Evolutionary conservation across 2,888 invertebrate species (phyloP).

Genomic region (Oligia fasciuncula): DNA sequence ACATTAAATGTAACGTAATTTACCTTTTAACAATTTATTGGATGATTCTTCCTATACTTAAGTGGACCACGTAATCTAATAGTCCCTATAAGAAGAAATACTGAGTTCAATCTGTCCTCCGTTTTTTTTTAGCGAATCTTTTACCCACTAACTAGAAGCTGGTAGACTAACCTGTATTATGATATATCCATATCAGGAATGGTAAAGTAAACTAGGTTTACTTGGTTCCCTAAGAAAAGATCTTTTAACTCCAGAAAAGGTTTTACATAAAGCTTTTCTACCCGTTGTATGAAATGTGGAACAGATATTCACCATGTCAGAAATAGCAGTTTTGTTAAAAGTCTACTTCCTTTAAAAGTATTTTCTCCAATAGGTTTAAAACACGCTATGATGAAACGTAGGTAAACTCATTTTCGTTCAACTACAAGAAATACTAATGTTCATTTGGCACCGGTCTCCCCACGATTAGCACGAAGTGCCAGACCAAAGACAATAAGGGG

Average conservation of each 20-base stretch:
- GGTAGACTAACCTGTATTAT: neutral
- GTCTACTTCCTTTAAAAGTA: neutral
- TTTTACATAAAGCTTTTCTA: neutral
- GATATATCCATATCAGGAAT: neutral
- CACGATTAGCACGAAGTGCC: slow-evolving; percentile 43
- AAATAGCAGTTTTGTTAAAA: neutral
- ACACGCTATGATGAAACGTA: slow-evolving; percentile 17
- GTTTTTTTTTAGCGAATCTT: slow-evolving; percentile 3
- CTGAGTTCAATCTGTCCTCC: slow-evolving; percentile 7
- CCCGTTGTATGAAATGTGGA: neutral
- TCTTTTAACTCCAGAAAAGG: neutral
- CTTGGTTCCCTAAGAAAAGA: neutral
- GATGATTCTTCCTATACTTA: slow-evolving; percentile 15
- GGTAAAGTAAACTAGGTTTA: too few relatives aligned
- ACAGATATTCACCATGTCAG: neutral
- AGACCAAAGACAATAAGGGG: slow-evolving; percentile 34
- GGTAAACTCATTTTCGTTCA: slow-evolving; percentile 7
- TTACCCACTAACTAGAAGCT: neutral
- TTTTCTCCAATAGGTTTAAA: slow-evolving; percentile 9
- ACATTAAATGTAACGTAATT: neutral
- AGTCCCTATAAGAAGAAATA: neutral
- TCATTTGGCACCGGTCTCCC: slow-evolving; percentile 37
- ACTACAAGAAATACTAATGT: slow-evolving; percentile 38
- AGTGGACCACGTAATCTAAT: slow-evolving; percentile 32
- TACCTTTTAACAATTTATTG: slow-evolving; percentile 29